Evolutionary conservation across 53 echinoderm and acorn worm species (phyloP), one percentile per base, ranked within the genome.

Genomic region (Pentamera pediparva): DNA sequence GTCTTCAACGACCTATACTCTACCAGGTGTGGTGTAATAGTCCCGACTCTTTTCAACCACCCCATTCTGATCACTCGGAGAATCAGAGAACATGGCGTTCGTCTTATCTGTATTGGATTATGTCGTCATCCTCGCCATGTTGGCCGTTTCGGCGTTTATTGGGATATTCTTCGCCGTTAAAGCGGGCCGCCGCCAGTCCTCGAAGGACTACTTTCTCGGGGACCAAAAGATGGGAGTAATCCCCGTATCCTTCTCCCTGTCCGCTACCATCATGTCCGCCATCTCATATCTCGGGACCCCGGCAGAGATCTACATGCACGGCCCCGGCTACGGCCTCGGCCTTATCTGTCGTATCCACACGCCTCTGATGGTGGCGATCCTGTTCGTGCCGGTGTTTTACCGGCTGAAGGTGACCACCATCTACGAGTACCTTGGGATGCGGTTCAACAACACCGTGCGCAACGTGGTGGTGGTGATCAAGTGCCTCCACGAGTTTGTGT

Each of bases 151-250:
- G 13, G 52, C 71, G 31, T 31, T 31, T 6, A 70, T 70, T n/a
- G 71, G 71, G 31, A 26, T 70, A n/a, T 70, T 39, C 51, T 51
- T 50, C 35, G 71, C 47, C 5, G 17, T 70, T 10, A 31, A 34
- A 10, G 31, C 50, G 15, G 17, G 71, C 13, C 50, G 51, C 25
- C 15, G 22, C 32, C 71, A 70, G 26, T 70, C 52, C 4, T 72
- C 73, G 9, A 12, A 33, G 20, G 71, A 70, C n/a, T 70, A 70
- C 51, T 70, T 70, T 13, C 52, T 70, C 13, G 71, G 71, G 28
- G 51, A 70, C 24, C 49, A 52, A 47, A 17, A 25, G 8, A 70
- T 70, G 71, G 48, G 50, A 29, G 71, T 70, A 5, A 32, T 48
- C 31, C 50, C 71, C 8, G 71, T 70, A 18, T 29, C 71, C 2